Evolutionary conservation across 1,140 invertebrate genomes (phyloP).

Genomic region (Dendrolimus punctatus): DNA sequence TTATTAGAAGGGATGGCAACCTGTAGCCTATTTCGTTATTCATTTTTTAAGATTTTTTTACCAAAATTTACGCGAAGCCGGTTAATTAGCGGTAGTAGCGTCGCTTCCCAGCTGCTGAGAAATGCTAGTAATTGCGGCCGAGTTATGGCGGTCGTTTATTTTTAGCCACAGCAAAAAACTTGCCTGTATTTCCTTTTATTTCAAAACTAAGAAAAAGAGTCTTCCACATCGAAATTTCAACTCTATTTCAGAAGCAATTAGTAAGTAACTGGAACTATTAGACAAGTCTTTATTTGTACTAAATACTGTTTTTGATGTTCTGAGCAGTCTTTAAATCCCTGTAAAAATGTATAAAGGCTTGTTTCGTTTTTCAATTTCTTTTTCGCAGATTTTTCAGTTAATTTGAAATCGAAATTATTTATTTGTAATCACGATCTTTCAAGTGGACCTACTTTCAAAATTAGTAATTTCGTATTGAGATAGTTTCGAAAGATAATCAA

Average conservation of each 20-base stretch:
- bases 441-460: no score
- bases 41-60: constrained; percentile 17
- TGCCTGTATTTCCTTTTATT: constrained; percentile 28
- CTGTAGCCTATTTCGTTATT: not conserved
- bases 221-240: not conserved
- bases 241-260: not conserved
- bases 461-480: no score
- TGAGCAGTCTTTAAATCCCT: no score
- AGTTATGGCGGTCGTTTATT: constrained; percentile 40
- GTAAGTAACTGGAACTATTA: not conserved
- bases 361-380: no score
- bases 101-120: constrained; percentile 33
- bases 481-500: no score
- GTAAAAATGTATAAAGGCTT: no score
- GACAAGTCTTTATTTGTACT: not conserved
- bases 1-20: no score
- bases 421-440: no score
- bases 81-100: constrained; percentile 32
- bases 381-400: no score
- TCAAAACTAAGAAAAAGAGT: constrained; percentile 8
- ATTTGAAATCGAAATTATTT: no score
- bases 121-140: constrained; percentile 37
- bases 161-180: constrained; percentile 25
- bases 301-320: not conserved
- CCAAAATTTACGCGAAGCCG: constrained; percentile 24